A percentile compares a stretch with the other conserved stretches of the same genome.
Evolutionary conservation across 2,113 vertebrate species (phyloP).

Genomic region (Lepisosteus oculatus): DNA sequence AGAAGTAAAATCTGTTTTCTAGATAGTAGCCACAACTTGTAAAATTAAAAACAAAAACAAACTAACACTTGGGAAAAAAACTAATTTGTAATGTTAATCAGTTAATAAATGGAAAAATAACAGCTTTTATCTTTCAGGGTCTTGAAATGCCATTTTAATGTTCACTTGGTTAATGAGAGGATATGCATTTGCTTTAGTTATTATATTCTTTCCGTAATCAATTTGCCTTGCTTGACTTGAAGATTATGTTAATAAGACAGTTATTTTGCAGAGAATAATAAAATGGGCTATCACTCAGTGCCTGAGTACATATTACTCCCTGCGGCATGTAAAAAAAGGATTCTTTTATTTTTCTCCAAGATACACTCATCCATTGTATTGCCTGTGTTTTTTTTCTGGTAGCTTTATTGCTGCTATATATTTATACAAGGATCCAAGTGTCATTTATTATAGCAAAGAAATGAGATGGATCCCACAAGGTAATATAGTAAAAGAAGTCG

Average conservation of each 20-base stretch:
- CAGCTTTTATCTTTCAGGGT: conserved; percentile 12
- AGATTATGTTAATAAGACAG: conserved; percentile 25
- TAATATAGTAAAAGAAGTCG: conserved; percentile 3
- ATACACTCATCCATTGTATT: conserved; percentile 4
- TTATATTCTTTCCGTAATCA: conserved; percentile 19
- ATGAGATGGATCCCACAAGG: not conserved
- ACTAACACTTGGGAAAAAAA: not conserved
- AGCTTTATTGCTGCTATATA: conserved; percentile 4
- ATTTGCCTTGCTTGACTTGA: conserved; percentile 24
- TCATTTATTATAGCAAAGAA: conserved; percentile 6
- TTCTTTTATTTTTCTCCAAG: conserved; percentile 6
- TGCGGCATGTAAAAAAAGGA: conserved; percentile 7
- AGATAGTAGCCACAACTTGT: no score
- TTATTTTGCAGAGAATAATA: conserved; percentile 18
- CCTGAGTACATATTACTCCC: conserved; percentile 10
- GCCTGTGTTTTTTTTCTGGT: not conserved
- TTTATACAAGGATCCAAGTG: conserved; percentile 8
- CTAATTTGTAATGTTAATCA: conserved; percentile 6
- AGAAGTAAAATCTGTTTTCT: no score
- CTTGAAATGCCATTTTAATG: conserved; percentile 20
- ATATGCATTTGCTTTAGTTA: conserved; percentile 4
- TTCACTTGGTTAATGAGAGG: conserved; percentile 23
- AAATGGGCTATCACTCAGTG: conserved; percentile 20
- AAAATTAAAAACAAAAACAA: not conserved
- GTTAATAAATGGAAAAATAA: not conserved